Percentiles rank a stretch among this genome's conserved stretches.
Evolutionary conservation across 2,113 vertebrate genomes (phyloP).

Genomic region (Athene cunicularia): DNA sequence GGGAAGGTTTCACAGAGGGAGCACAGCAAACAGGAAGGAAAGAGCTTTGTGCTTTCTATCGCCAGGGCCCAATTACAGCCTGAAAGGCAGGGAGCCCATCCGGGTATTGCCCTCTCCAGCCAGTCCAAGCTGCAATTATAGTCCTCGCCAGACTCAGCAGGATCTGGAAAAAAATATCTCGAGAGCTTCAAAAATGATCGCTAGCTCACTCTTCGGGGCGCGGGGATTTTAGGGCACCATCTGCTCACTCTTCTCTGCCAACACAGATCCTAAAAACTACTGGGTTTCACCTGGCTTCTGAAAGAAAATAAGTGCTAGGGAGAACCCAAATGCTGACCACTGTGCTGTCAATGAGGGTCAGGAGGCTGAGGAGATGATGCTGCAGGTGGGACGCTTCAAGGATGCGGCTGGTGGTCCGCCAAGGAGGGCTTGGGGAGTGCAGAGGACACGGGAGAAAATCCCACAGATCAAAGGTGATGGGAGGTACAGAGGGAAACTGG

Average conservation of each 20-base stretch:
- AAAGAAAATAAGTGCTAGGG: not conserved
- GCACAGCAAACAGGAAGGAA: slow-evolving; percentile 25
- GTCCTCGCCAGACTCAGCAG: slow-evolving; percentile 7
- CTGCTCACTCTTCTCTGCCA: slow-evolving; percentile 21
- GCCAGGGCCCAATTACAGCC: slow-evolving; percentile 48
- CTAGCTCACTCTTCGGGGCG: not conserved
- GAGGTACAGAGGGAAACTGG: not conserved
- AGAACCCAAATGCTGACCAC: not conserved
- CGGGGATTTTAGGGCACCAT: slow-evolving; percentile 51
- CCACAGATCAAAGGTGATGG: not conserved
- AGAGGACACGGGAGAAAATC: not conserved
- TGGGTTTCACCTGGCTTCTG: slow-evolving; percentile 51
- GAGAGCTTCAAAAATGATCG: not conserved
- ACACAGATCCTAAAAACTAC: slow-evolving; percentile 38
- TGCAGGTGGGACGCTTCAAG: not conserved
- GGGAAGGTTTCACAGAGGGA: slow-evolving; percentile 40
- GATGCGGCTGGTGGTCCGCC: not conserved
- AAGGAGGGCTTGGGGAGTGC: not conserved
- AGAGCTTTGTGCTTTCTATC: slow-evolving; percentile 53
- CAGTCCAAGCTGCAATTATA: slow-evolving; percentile 40
- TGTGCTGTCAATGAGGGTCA: not conserved
- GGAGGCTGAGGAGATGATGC: not conserved
- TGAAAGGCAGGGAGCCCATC: slow-evolving; percentile 53
- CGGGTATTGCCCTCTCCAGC: slow-evolving; percentile 57
- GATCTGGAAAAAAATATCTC: slow-evolving; percentile 26